Percentiles rank a stretch among this genome's conserved stretches.
Evolutionary conservation across 92 coral and sea anemone genomes (phyloP).

Genomic region (Chrysogorgia sp.): DNA sequence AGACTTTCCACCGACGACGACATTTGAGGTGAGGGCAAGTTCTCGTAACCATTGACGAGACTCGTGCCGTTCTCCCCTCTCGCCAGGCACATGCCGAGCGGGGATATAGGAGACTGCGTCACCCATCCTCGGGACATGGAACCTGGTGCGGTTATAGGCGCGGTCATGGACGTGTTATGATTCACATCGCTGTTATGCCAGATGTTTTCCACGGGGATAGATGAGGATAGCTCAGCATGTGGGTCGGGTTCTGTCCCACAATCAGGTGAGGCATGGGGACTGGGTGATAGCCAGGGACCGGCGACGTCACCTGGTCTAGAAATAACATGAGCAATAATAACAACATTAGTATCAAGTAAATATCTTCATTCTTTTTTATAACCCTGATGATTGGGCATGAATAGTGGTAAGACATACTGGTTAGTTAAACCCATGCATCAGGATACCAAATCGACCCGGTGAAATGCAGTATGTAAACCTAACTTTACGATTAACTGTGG

Average conservation of each 20-base stretch:
- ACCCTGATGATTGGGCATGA: too few relatives aligned
- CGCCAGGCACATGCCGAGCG: conserved; percentile 45
- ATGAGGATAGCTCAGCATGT: conserved; percentile 17
- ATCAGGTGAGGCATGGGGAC: conserved; percentile 41
- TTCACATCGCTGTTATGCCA: conserved; percentile 81
- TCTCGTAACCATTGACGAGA: conserved; percentile 82
- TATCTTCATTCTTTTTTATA: too few relatives aligned
- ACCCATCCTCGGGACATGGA: conserved; percentile 65
- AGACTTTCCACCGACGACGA: conserved; percentile 83
- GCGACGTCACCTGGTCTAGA: conserved; percentile 78
- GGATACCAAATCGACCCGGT: too few relatives aligned
- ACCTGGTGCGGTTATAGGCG: conserved; percentile 73
- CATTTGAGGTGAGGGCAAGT: conserved; percentile 88
- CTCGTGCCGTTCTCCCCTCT: conserved; percentile 73
- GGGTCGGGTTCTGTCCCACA: background rate
- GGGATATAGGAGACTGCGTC: conserved; percentile 66
- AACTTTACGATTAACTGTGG: too few relatives aligned
- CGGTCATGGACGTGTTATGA: conserved; percentile 81
- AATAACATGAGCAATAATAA: too few relatives aligned
- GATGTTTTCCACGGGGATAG: conserved; percentile 84
- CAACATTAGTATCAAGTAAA: too few relatives aligned
- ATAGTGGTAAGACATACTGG: too few relatives aligned
- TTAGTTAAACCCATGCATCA: too few relatives aligned
- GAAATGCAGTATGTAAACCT: too few relatives aligned
- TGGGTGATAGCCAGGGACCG: conserved; percentile 77